Evolutionary conservation across 2,113 vertebrate species (phyloP).

Genomic region (Gallinago jamesoni): DNA sequence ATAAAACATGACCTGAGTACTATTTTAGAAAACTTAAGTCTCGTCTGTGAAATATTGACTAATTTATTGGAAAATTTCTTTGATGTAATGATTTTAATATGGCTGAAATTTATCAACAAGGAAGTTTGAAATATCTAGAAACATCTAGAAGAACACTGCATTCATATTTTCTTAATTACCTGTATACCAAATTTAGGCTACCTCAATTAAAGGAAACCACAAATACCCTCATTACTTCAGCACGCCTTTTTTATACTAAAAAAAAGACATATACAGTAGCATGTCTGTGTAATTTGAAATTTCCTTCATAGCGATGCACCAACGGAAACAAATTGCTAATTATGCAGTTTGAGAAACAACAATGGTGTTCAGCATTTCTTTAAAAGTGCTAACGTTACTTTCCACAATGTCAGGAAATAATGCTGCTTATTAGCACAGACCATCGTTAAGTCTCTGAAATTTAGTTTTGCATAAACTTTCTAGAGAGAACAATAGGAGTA

Average conservation of each 20-base stretch:
- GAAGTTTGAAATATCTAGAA: background rate
- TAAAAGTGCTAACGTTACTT: conserved; percentile 7
- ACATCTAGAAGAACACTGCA: background rate
- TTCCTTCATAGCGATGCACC: background rate
- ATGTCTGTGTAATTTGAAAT: background rate
- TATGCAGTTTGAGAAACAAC: background rate
- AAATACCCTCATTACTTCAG: background rate
- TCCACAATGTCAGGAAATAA: background rate
- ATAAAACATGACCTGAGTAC: background rate
- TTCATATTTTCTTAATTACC: background rate
- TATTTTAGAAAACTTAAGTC: background rate
- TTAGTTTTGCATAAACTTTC: background rate
- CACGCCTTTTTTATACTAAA: background rate
- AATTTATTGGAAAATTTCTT: background rate
- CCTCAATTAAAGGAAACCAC: background rate
- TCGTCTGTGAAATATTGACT: background rate
- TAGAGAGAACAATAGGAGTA: background rate
- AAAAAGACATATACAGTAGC: background rate
- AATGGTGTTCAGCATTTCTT: background rate
- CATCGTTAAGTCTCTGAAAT: background rate
- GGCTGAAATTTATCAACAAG: background rate
- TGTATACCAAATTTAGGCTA: background rate
- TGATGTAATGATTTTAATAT: background rate
- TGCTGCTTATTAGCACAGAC: background rate
- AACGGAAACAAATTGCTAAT: background rate